phyloP scores from a whole-genome alignment of 37 sponge, comb jelly and placozoan genomes.

The Chondrilla cf. caribensis region DNA sequence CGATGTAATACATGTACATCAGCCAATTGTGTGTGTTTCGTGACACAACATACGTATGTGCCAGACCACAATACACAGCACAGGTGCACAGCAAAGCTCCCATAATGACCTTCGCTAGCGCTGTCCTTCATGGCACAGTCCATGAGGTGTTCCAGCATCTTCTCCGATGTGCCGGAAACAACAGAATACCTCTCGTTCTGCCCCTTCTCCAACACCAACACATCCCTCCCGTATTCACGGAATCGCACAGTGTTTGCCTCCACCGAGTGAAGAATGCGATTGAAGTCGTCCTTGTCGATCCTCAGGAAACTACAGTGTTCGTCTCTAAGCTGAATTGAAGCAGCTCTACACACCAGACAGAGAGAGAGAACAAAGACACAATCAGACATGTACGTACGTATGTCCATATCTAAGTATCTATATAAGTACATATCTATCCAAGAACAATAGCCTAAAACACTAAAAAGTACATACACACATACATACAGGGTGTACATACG shows the following conservation, averaged over 20 bases:
- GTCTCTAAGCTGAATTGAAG: constrained; percentile 52
- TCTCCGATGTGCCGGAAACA: constrained; percentile 74
- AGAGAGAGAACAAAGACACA: too few species aligned
- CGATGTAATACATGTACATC: too few species aligned
- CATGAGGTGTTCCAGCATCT: constrained; percentile 80
- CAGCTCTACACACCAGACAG: constrained; percentile 24
- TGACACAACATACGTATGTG: too few species aligned
- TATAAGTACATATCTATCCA: neutral
- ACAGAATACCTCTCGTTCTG: constrained; percentile 42
- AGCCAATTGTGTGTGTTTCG: too few species aligned
- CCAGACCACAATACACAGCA: too few species aligned
- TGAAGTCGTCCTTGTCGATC: constrained; percentile 78
- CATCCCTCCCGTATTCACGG: constrained; percentile 72
- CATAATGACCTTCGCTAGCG: constrained; percentile 9
- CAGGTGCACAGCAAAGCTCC: too few species aligned
- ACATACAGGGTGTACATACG: too few species aligned
- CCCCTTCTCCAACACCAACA: constrained; percentile 71
- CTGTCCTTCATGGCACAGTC: constrained; percentile 32
- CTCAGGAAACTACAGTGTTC: constrained; percentile 66
- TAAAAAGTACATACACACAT: too few species aligned
- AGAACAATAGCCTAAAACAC: too few species aligned
- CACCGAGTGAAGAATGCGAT: constrained; percentile 66
- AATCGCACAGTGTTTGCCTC: constrained; percentile 75
- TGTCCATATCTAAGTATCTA: neutral
- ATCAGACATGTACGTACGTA: too few species aligned